Evolutionary conservation across 2,797 vertebrate genomes (phyloP), one percentile per base, ranked within the genome.

Genomic region (Lerista edwardsae): DNA sequence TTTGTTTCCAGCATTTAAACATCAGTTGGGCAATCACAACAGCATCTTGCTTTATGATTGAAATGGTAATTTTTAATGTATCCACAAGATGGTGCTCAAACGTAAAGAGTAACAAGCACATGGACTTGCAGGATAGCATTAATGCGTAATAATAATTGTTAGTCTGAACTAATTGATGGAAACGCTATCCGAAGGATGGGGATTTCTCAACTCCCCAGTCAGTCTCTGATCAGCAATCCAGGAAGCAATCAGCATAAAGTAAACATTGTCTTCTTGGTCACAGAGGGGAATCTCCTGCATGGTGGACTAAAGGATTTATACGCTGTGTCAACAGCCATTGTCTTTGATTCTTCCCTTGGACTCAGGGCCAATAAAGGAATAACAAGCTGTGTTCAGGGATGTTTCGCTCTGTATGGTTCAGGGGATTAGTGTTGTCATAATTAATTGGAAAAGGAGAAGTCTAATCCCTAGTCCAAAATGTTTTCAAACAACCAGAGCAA

Each of bases 71-170:
- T 73, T 74, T 85, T 7, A 68, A 7, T 0, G 0, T 3, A 21
- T n/a, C 92, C 95, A 83, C 91, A 1, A 94, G 95, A 87, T 92
- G 95, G 95, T 74, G 71, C 29, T 74, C 80, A 90, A 87, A 88
- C 47, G 86, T 91, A 91, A 93, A 91, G 84, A 83, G 23, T 31
- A 1, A 78, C 80, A 57, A 15, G 82, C 21, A 23, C 29, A 12
- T 34, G 1, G 27, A 31, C 21, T 0, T 0, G 25, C 47, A 47
- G 74, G 69, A 0, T 0, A 23, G 10, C 69, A 68, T 29, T 59
- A 4, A 67, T 1, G 19, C 0, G 65, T 17, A 84, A 79, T 3
- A 82, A 74, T 3, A 82, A 74, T 1, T 0, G 3, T 74, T 71
- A 41, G 44, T 2, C 19, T 12, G 71, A 36, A 12, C 47, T 79